phyloP scores from a whole-genome alignment of 2,113 vertebrate species.

The Microcebus griseorufus region DNA sequence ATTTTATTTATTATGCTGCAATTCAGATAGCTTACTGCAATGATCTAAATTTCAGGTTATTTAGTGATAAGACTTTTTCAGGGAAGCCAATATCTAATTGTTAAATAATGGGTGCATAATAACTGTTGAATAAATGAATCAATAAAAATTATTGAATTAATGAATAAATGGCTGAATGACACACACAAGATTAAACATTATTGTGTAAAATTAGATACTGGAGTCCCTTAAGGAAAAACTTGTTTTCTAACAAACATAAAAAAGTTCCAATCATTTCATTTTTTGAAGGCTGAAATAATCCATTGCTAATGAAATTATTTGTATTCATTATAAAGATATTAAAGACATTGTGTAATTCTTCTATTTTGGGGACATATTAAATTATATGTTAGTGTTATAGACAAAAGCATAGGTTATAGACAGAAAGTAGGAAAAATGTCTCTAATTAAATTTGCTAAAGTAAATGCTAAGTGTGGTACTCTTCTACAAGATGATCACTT shows the following conservation, averaged over 20 bases:
- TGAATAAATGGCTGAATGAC: background rate
- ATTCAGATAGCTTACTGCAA: background rate
- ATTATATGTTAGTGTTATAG: constrained; percentile 29
- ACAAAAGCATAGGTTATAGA: background rate
- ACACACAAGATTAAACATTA: background rate
- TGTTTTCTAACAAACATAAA: background rate
- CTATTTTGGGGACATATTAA: background rate
- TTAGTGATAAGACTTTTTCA: background rate
- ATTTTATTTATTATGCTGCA: background rate
- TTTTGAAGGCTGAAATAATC: constrained; percentile 9
- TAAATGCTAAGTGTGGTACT: background rate
- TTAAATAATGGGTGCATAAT: background rate
- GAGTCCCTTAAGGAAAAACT: background rate
- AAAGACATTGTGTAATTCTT: constrained; percentile 19
- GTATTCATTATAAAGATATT: constrained; percentile 26
- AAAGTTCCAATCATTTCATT: background rate
- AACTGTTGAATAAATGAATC: background rate
- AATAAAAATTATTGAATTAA: background rate
- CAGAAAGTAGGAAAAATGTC: background rate
- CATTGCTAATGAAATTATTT: constrained; percentile 29
- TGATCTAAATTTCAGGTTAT: background rate
- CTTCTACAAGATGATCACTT: background rate
- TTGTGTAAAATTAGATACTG: background rate
- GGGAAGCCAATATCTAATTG: background rate
- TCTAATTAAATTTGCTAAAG: background rate